Conservation (phyloP, 1,140 invertebrate genomes). For the Glossosoma conforme region DNA sequence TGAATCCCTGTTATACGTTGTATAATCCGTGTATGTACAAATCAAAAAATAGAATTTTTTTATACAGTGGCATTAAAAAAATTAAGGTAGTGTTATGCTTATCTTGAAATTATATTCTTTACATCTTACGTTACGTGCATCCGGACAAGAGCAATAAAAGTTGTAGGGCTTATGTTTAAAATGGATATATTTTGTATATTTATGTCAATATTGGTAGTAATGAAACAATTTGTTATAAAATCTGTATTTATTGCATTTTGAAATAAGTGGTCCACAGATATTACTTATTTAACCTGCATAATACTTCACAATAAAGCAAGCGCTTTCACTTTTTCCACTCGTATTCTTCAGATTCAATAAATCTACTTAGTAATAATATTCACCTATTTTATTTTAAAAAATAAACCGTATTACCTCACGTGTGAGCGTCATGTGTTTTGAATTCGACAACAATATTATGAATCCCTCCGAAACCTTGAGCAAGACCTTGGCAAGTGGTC, state of each 20-base stretch:
- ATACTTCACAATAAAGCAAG: constrained; percentile 22
- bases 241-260: constrained; percentile 23
- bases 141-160: no score
- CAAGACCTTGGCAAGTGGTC: constrained; percentile 31
- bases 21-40: no score
- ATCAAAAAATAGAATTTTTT: no score
- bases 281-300: constrained; percentile 13
- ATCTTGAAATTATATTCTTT: no score
- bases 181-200: no score
- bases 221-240: constrained; percentile 24
- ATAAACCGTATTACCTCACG: background rate
- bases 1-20: no score
- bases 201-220: no score
- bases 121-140: no score
- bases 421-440: constrained; percentile 10
- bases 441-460: constrained; percentile 20
- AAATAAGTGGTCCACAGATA: constrained; percentile 19
- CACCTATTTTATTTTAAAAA: constrained; percentile 14
- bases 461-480: constrained; percentile 25
- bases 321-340: constrained; percentile 9
- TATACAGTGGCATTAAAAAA: no score
- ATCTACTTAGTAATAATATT: constrained; percentile 11
- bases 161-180: no score
- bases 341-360: constrained; percentile 13
- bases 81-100: no score